Conservation (phyloP, 1,140 invertebrate species). For the Onthophagus taurus region DNA sequence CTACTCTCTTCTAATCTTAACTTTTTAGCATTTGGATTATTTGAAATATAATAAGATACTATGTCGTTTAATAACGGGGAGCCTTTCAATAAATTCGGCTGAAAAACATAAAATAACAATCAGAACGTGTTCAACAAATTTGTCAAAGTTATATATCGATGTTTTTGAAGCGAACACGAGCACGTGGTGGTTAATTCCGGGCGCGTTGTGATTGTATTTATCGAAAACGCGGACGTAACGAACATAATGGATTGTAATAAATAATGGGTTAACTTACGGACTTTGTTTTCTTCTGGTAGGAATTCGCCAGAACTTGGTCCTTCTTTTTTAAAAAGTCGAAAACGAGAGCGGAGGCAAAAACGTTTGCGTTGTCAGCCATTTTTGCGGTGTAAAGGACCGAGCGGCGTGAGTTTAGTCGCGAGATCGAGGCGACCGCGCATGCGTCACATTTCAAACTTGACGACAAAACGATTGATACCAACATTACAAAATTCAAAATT, state of each 20-base stretch:
- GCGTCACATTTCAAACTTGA: too few species aligned
- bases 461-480: too few species aligned
- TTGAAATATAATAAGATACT: slow-evolving; percentile 22
- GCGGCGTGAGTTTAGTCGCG: too few species aligned
- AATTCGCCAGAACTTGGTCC: slow-evolving; percentile 46
- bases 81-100: slow-evolving; percentile 13
- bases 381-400: slow-evolving; percentile 7
- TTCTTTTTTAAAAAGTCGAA: slow-evolving; percentile 47
- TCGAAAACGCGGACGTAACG: not conserved
- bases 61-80: slow-evolving; percentile 23
- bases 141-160: slow-evolving; percentile 5
- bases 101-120: slow-evolving; percentile 17
- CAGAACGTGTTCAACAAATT: slow-evolving; percentile 3
- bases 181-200: slow-evolving; percentile 4
- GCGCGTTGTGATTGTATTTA: not conserved
- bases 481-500: too few species aligned
- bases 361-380: slow-evolving; percentile 23
- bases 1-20: slow-evolving; percentile 16
- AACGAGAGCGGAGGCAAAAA: slow-evolving; percentile 38
- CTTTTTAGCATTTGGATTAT: slow-evolving; percentile 20
- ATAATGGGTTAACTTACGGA: slow-evolving; percentile 41
- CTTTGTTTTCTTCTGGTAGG: slow-evolving; percentile 50
- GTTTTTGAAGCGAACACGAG: too few species aligned
- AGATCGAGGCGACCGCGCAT: too few species aligned
- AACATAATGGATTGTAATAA: not conserved